Evolutionary conservation across 2,113 vertebrate genomes (phyloP).

Genomic region (Oenanthe melanoleuca): DNA sequence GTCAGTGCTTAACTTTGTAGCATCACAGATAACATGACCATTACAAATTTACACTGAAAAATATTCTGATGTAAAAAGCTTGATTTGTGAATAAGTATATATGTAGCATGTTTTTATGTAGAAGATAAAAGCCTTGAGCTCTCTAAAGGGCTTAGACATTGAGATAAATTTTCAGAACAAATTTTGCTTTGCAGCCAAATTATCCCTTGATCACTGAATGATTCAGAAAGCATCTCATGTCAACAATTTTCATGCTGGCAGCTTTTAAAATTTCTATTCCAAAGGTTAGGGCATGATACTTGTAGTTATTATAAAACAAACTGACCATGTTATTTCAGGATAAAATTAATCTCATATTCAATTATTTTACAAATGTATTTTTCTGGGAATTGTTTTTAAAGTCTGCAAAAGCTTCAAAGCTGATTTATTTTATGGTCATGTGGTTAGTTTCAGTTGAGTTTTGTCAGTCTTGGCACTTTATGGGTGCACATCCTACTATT

Average conservation of each 20-base stretch:
- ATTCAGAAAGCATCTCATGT: not conserved
- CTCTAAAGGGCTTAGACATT: not conserved
- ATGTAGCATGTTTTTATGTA: not conserved
- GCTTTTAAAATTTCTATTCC: not conserved
- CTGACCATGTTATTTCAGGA: not conserved
- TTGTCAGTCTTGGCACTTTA: not conserved
- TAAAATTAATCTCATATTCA: not conserved
- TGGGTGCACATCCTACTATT: not conserved
- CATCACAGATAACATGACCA: not conserved
- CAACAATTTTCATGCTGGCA: not conserved
- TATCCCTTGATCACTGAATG: slow-evolving; percentile 43
- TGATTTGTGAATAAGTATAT: not conserved
- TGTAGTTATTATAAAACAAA: not conserved
- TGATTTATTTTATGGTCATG: not conserved
- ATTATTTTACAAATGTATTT: not conserved
- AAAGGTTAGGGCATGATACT: not conserved
- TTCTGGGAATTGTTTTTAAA: not conserved
- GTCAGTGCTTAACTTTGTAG: not conserved
- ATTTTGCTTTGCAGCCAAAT: slow-evolving; percentile 30
- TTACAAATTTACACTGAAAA: not conserved
- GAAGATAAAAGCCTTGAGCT: not conserved
- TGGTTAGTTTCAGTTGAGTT: not conserved
- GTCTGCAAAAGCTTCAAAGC: not conserved
- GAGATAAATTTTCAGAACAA: slow-evolving; percentile 34
- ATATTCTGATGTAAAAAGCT: not conserved